Percentiles rank a stretch among this genome's conserved stretches.
phyloP scores from a whole-genome alignment of 2,797 vertebrate genomes.

The Phaenicophaeus curvirostris region DNA sequence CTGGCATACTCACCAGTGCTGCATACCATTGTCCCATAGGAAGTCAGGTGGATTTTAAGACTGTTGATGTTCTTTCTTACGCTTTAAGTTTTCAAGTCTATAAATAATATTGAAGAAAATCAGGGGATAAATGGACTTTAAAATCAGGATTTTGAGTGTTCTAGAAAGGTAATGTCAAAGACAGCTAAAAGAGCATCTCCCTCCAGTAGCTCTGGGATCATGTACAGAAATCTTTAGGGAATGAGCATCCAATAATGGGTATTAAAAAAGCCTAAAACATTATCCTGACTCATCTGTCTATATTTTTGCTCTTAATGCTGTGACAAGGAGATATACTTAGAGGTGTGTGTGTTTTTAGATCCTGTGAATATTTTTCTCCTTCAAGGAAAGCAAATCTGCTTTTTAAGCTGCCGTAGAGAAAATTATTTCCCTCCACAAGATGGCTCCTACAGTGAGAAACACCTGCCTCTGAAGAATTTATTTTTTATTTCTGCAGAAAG shows the following conservation, averaged over 20 bases:
- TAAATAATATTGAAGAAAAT: background rate
- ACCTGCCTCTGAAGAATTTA: background rate
- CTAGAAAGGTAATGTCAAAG: rapidly evolving
- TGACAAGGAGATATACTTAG: background rate
- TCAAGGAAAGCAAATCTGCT: background rate
- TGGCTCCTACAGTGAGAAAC: conserved; percentile 26
- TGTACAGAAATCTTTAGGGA: background rate
- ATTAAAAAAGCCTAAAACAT: background rate
- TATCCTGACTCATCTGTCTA: background rate
- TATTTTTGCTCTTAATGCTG: background rate
- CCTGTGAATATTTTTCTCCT: background rate
- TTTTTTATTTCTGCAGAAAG: background rate
- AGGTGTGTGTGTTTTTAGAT: background rate
- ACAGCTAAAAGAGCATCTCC: background rate
- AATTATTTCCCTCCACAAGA: conserved; percentile 45
- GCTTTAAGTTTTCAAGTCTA: background rate
- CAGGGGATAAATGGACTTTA: background rate
- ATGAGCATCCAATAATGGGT: background rate
- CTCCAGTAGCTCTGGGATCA: background rate
- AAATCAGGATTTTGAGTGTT: background rate
- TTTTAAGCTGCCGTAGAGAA: background rate
- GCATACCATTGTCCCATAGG: too few relatives aligned
- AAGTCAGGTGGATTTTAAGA: background rate
- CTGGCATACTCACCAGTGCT: background rate
- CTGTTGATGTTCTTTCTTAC: background rate